phyloP scores from a whole-genome alignment of 2,113 vertebrate species.

The Fulmarus glacialis region DNA sequence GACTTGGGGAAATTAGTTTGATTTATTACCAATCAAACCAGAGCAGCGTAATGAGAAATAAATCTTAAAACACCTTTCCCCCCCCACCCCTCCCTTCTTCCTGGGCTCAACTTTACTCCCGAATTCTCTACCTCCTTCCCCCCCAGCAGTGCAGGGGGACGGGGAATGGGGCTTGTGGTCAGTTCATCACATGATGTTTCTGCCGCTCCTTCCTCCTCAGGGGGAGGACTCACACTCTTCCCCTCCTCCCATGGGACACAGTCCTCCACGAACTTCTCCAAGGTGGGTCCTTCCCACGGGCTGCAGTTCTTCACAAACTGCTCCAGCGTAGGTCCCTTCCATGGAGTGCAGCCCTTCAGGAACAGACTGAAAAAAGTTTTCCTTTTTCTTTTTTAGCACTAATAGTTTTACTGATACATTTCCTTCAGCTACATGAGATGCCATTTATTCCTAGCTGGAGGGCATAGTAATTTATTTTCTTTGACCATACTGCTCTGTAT shows the following conservation, averaged over 20 bases:
- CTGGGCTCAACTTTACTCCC: background rate
- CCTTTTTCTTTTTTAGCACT: background rate
- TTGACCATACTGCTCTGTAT: background rate
- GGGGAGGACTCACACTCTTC: background rate
- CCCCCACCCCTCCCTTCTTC: background rate
- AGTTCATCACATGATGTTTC: background rate
- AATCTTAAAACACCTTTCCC: background rate
- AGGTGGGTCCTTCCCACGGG: background rate
- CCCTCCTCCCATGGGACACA: background rate
- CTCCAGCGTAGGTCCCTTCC: background rate
- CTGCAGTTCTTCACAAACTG: background rate
- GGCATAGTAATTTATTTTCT: background rate
- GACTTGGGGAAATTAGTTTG: background rate
- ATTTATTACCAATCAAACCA: background rate
- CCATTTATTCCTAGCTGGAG: background rate
- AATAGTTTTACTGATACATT: background rate
- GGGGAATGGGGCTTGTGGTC: background rate
- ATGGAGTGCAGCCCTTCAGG: too few species aligned
- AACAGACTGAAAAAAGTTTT: too few species aligned
- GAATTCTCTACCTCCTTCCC: background rate
- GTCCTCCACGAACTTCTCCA: background rate
- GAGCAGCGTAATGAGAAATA: background rate
- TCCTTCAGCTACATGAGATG: background rate
- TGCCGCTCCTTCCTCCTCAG: background rate
- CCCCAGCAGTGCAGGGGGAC: rapidly evolving